A percentile compares a stretch with the other conserved stretches of the same genome.
phyloP scores from a whole-genome alignment of 2,888 invertebrate species.

The Himalopsyche japonica region DNA sequence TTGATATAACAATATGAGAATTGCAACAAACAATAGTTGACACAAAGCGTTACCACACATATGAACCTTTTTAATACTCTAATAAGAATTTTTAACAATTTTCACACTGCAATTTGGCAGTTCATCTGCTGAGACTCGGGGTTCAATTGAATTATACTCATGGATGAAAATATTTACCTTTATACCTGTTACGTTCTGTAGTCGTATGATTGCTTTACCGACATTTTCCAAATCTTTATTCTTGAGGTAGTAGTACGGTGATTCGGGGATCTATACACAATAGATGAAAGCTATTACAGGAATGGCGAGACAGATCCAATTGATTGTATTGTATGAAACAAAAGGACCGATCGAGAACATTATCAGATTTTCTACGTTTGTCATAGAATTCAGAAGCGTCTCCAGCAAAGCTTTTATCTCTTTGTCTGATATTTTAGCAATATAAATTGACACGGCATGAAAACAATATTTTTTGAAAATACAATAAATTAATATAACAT shows the following conservation, averaged over 20 bases:
- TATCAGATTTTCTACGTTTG: slow-evolving; percentile 53
- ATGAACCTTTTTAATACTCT: too few relatives aligned
- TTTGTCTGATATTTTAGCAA: slow-evolving; percentile 60
- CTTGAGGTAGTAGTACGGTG: slow-evolving; percentile 64
- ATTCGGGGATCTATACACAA: slow-evolving; percentile 65
- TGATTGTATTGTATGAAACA: slow-evolving; percentile 52
- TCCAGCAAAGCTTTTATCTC: slow-evolving; percentile 56
- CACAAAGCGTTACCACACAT: too few relatives aligned
- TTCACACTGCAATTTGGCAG: too few relatives aligned
- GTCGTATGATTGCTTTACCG: slow-evolving; percentile 50
- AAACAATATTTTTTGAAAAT: too few relatives aligned
- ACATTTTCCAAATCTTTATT: slow-evolving; percentile 56
- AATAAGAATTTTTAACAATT: too few relatives aligned
- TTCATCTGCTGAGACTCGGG: too few relatives aligned
- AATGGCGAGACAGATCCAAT: slow-evolving; percentile 55
- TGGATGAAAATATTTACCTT: slow-evolving; percentile 50
- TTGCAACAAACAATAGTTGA: too few relatives aligned
- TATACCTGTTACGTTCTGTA: slow-evolving; percentile 54
- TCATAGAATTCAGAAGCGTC: slow-evolving; percentile 57
- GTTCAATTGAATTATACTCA: too few relatives aligned
- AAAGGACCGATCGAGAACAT: slow-evolving; percentile 57
- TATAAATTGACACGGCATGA: slow-evolving; percentile 58
- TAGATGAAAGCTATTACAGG: slow-evolving; percentile 55
- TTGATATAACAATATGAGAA: too few relatives aligned
- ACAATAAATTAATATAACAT: too few relatives aligned